Evolutionary conservation across 2,888 invertebrate species (phyloP).

Genomic region (Eilema depressum): DNA sequence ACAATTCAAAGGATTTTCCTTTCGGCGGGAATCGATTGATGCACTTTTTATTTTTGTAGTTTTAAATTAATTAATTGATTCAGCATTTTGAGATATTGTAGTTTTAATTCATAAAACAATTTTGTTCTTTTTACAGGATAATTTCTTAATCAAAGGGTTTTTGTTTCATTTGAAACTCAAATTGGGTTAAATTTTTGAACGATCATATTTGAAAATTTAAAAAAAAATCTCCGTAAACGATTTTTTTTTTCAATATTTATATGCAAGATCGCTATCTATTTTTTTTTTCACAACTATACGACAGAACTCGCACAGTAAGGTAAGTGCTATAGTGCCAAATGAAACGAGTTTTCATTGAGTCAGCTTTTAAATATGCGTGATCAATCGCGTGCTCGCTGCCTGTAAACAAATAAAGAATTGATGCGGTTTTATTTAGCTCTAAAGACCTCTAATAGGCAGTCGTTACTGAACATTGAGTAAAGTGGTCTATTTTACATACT

Average conservation of each 20-base stretch:
- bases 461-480: conserved; percentile 11
- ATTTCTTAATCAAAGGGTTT: background rate
- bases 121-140: background rate
- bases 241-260: background rate
- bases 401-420: conserved; percentile 48
- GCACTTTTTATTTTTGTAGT: background rate
- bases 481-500: conserved; percentile 9
- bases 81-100: background rate
- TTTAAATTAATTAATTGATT: background rate
- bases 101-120: background rate
- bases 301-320: background rate
- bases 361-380: conserved; percentile 40
- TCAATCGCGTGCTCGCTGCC: conserved; percentile 39
- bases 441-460: conserved; percentile 13
- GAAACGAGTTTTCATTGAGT: conserved; percentile 27
- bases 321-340: conserved; percentile 31
- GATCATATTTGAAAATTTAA: background rate
- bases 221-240: background rate
- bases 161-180: background rate
- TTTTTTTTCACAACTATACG: conserved; percentile 10
- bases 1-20: background rate
- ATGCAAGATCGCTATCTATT: background rate
- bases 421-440: conserved; percentile 34
- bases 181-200: background rate
- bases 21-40: conserved; percentile 1